Evolutionary conservation across 2,113 vertebrate genomes (phyloP).

Genomic region (Excalfactoria chinensis): DNA sequence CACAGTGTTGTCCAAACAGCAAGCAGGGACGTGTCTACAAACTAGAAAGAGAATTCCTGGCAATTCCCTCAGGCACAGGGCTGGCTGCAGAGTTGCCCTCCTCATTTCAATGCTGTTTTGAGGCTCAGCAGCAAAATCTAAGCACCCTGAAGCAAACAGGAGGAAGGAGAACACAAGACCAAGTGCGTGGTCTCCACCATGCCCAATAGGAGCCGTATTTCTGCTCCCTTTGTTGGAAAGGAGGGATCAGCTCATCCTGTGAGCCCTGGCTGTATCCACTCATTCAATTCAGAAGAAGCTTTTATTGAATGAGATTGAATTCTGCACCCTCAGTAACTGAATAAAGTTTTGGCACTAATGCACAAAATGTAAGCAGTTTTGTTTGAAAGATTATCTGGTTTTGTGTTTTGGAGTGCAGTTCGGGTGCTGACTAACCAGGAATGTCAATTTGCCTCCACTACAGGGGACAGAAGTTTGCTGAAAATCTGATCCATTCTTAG

Average conservation of each 20-base stretch:
- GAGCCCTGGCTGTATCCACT: too few relatives aligned
- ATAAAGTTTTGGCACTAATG: neutral
- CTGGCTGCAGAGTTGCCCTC: neutral
- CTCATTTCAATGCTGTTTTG: neutral
- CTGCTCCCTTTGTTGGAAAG: neutral
- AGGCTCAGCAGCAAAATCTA: neutral
- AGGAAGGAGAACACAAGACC: neutral
- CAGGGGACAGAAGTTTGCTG: neutral
- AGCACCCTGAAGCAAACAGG: neutral
- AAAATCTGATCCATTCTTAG: neutral
- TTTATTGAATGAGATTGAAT: neutral
- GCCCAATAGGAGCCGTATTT: too few relatives aligned
- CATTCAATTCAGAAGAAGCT: too few relatives aligned
- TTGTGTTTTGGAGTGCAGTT: neutral
- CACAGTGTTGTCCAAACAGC: neutral
- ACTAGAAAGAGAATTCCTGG: neutral
- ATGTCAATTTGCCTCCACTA: neutral
- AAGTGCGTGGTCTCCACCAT: neutral
- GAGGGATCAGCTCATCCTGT: neutral
- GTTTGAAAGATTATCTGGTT: neutral
- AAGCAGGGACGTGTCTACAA: neutral
- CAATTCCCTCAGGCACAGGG: neutral
- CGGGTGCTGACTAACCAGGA: neutral
- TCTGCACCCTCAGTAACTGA: neutral
- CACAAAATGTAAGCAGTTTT: rapidly evolving